Base-by-base conservation (phyloP, 1,140 invertebrate genomes). In the Tetragnatha versicolor region DNA sequence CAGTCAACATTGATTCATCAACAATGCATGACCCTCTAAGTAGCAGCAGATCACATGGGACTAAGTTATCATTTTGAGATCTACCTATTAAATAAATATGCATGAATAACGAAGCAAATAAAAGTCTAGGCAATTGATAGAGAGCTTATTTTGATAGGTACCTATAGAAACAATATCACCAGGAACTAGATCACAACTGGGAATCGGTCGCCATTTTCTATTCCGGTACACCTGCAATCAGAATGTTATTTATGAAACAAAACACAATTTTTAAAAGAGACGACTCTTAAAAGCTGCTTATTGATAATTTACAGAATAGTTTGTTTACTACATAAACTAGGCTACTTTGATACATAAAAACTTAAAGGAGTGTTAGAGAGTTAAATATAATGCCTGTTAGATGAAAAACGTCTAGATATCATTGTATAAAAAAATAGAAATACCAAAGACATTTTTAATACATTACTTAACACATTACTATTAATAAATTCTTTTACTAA, bases 1-100 rank as follows among this genome's bases (percentile, higher is more conserved):
- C 96, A 68, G 97, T 99, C 58, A 99, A 88, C 94, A 98, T 98
- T 79, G 95, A 97, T 86, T 99, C 97, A 86, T 99, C 97, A 3
- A 98, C 94, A 83, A 99, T 97, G 85, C 96, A 98, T 20, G 94
- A 92, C 27, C 97, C 97, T 84, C 96, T 88, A 53, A 99, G 86
- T 27, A 99, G 88, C 10, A 99, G 86, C 85, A 99, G 90, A 87
- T 99, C 98, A 88, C 98, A 99, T 33, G 98, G 98, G 76, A 99
- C 94, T 85, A 81, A 65, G 73, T 93, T 93, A 83, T 98, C 96
- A 85, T 95, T 92, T 79, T 92, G 90, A 65, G 93, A 93, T 79
- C 97, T 89, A 29, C 91, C 86, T 86, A 79, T 60, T 68, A 49
- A 65, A 53, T 12, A 22, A 60, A 27, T 29, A 14, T 4, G 9